Conservation (phyloP, 2,113 vertebrate species). For the Coryphaenoides rupestris region DNA sequence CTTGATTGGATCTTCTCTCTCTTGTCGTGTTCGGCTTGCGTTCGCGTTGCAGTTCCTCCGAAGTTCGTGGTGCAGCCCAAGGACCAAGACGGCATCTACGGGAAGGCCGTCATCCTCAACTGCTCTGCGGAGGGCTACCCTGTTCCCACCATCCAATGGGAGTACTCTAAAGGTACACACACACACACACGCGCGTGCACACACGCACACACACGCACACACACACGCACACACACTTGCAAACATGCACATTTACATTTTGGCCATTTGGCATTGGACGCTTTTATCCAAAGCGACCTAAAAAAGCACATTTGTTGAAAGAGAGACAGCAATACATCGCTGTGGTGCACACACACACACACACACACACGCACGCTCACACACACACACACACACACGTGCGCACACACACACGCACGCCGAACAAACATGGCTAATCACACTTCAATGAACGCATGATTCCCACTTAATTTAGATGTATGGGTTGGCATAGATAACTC, state of each 20-base stretch:
- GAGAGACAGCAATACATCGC: no score
- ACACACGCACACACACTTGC: not conserved
- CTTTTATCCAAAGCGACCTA: no score
- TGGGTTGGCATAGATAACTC: no score
- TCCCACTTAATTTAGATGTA: no score
- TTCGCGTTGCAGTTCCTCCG: conserved; percentile 82
- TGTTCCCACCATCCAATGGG: conserved; percentile 96
- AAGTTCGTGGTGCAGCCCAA: conserved; percentile 96
- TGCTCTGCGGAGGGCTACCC: conserved; percentile 97
- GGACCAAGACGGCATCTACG: conserved; percentile 96
- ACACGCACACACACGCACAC: not conserved
- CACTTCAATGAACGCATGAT: no score
- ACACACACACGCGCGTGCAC: not conserved
- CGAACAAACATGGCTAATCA: not conserved
- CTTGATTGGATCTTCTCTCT: no score
- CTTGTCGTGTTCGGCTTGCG: not conserved
- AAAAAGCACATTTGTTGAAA: no score
- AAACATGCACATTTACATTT: no score
- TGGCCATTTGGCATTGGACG: no score
- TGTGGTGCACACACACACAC: conserved; percentile 19
- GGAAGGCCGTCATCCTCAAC: conserved; percentile 95
- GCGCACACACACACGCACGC: not conserved
- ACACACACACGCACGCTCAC: not conserved
- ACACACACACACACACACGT: not conserved
- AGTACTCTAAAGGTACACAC: conserved; percentile 92